Conservation (phyloP, 2,888 invertebrate genomes). For the Apoda limacodes region DNA sequence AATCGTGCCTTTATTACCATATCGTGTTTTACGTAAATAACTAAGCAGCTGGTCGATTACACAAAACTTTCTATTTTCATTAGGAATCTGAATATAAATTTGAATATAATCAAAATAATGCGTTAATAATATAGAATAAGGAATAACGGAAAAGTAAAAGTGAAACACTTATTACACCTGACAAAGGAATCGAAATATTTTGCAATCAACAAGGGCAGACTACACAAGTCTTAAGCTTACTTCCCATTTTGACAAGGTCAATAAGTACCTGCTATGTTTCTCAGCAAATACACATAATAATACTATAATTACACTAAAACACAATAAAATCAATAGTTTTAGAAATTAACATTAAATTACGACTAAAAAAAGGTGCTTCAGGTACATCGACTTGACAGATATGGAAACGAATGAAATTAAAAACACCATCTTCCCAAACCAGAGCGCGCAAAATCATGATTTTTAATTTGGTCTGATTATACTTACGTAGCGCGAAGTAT, state of each 20-base stretch:
- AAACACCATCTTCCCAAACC: slow-evolving; percentile 13
- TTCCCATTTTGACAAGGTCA: too few relatives aligned
- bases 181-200: slow-evolving; percentile 60
- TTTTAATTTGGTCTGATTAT: slow-evolving; percentile 40
- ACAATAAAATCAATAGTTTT: too few relatives aligned
- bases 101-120: too few relatives aligned
- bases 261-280: too few relatives aligned
- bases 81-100: too few relatives aligned
- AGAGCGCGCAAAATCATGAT: slow-evolving; percentile 15
- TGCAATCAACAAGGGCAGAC: slow-evolving; percentile 60
- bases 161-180: slow-evolving; percentile 31
- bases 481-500: slow-evolving; percentile 58
- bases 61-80: too few relatives aligned
- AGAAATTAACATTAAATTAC: too few relatives aligned
- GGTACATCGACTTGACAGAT: not conserved
- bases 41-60: too few relatives aligned
- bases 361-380: not conserved
- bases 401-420: not conserved
- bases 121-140: too few relatives aligned
- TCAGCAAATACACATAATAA: too few relatives aligned
- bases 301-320: slow-evolving; percentile 40
- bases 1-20: slow-evolving; percentile 33
- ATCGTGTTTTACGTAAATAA: slow-evolving; percentile 12
- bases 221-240: too few relatives aligned
- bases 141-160: slow-evolving; percentile 56